Conservation (phyloP, 2,113 vertebrate genomes). For the Semnornis frantzii region DNA sequence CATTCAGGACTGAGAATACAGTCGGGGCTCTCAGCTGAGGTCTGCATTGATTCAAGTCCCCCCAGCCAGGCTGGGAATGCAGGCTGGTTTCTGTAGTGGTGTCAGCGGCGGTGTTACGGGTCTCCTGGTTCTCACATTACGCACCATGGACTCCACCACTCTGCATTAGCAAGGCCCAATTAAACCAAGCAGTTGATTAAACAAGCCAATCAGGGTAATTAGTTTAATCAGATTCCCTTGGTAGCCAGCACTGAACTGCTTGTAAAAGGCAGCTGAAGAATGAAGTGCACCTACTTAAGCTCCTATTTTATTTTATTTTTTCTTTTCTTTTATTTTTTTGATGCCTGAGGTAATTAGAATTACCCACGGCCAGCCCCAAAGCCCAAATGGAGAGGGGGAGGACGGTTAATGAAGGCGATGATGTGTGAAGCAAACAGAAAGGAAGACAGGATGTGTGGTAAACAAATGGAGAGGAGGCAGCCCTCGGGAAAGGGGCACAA, state of each 20-base stretch:
- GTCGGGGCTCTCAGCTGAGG: constrained; percentile 60
- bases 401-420: constrained; percentile 82
- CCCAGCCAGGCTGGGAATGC: constrained; percentile 72
- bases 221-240: constrained; percentile 86
- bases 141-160: constrained; percentile 72
- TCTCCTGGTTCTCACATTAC: constrained; percentile 88
- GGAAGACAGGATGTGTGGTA: constrained; percentile 82
- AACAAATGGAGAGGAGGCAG: constrained; percentile 79
- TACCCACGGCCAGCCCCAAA: constrained; percentile 81
- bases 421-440: constrained; percentile 77
- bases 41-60: constrained; percentile 67
- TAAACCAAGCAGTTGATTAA: constrained; percentile 75
- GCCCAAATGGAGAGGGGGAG: constrained; percentile 76
- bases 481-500: constrained; percentile 60
- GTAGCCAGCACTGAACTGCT: constrained; percentile 77
- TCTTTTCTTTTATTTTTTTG: not conserved
- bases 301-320: constrained; percentile 71
- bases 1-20: constrained; percentile 74
- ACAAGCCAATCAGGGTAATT: constrained; percentile 86
- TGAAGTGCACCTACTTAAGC: constrained; percentile 82
- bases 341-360: constrained; percentile 87
- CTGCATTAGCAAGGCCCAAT: constrained; percentile 75
- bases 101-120: constrained; percentile 81
- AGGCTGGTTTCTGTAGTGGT: constrained; percentile 81
- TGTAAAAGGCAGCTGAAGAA: constrained; percentile 85